A percentile compares a stretch with the other conserved stretches of the same genome.
These are phyloP conservation scores for Paedocypris sp. DNA, from an alignment of 2,113 vertebrate genomes.

Conservation along the genomic window DNA sequence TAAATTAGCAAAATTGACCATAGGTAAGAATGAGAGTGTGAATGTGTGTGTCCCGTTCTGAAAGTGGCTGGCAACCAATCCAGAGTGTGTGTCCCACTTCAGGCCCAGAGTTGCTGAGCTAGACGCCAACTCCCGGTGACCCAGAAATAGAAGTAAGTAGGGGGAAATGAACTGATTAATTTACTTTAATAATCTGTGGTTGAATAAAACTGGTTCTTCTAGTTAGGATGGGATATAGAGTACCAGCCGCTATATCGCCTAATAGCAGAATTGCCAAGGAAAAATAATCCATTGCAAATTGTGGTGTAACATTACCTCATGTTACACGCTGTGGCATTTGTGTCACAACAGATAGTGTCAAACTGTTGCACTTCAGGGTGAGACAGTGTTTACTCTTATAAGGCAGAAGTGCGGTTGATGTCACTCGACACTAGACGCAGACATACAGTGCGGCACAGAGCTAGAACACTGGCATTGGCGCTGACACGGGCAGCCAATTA, in stretches of 20 bases:
- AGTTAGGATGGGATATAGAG: not conserved
- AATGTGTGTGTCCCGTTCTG: no score
- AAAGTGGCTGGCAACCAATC: no score
- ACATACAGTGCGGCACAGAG: not conserved
- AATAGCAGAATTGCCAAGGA: not conserved
- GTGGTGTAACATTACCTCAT: constrained; percentile 4
- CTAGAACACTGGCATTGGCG: not conserved
- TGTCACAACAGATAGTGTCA: constrained; percentile 2
- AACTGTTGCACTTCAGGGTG: not conserved
- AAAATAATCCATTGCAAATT: not conserved
- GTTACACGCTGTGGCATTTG: not conserved
- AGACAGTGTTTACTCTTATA: not conserved
- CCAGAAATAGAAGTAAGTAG: no score
- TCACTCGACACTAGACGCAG: constrained; percentile 9
- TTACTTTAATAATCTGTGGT: no score
- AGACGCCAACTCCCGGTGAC: no score
- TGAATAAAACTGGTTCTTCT: not conserved
- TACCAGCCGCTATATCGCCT: not conserved
- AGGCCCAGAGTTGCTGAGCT: no score
- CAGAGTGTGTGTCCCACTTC: no score
- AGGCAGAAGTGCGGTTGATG: constrained; percentile 1
- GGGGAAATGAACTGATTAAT: no score
- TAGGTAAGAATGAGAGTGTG: no score
- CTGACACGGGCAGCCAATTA: not conserved
- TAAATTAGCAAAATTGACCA: no score